Evolutionary conservation across 2,797 vertebrate species (phyloP), one percentile per base, ranked within the genome.

Genomic region (Coregonus suidteri): DNA sequence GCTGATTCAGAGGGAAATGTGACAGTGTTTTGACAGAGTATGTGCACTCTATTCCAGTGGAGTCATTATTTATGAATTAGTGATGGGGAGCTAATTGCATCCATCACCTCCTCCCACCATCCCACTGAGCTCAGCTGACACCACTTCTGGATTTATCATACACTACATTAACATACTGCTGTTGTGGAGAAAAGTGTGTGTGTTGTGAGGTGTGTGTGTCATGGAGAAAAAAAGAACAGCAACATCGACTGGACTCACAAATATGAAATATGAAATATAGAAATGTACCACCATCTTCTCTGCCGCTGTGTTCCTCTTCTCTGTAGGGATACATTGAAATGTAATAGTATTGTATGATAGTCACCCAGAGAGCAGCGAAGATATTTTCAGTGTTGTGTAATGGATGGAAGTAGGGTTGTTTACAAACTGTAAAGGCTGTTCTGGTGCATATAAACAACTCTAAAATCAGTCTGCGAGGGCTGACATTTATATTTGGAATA

Each of bases 1-100:
- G 70, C 75, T 69, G 77, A 79, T 75, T 7, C 73, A 67, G 79
- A 78, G 78, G 71, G 74, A 77, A 68, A 31, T 79, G 52, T 52
- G 82, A 83, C 88, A 86, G 85, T 78, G 5, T 76, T 87, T 82
- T 91, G 90, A 89, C 84, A 77, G 82, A 82, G 83, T 80, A 81
- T 64, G 77, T 82, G 82, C 62, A 0, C 68, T 74, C 41, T 13
- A 37, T 85, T 90, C 83, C 77, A 73, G 59, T 81, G 80, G 84
- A 87, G 83, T 88, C 87, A 91, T 93, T 91, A 91, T 90, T 90
- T 90, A 92, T 91, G 89, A 90, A 91, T 92, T 91, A 93, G 82
- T 66, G 82, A 86, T 84, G 86, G 87, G 85, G 87, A 88, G 87
- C 90, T 92, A 92, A 93, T 93, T 92, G 89, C 88, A 88, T 91